A percentile compares a stretch with the other conserved stretches of the same genome.
Evolutionary conservation across 2,113 vertebrate genomes (phyloP).

Genomic region (Petromus typicus): DNA sequence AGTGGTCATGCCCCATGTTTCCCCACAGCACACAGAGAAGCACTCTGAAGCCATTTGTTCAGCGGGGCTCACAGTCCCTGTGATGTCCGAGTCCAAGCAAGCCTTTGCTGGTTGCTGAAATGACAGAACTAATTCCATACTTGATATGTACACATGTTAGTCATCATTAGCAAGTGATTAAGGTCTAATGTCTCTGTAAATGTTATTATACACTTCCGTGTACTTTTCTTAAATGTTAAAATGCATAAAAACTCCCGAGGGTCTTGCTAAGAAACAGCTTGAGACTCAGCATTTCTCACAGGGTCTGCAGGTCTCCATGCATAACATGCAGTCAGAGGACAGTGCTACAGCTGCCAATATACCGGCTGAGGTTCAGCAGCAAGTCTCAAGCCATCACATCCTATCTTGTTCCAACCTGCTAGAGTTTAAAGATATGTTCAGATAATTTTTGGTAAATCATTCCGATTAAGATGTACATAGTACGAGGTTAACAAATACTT

Average conservation of each 20-base stretch:
- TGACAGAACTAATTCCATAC: neutral
- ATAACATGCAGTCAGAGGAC: neutral
- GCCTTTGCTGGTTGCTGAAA: neutral
- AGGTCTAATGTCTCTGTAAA: neutral
- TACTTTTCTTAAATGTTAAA: neutral
- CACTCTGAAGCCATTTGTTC: neutral
- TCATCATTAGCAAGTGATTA: slow-evolving; percentile 5
- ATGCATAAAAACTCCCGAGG: neutral
- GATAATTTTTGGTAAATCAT: neutral
- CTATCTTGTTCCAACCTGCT: neutral
- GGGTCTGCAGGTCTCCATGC: neutral
- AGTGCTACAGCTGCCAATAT: fast-evolving
- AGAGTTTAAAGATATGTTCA: neutral
- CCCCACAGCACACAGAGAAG: neutral
- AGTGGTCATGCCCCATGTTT: neutral
- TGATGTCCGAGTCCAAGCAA: neutral
- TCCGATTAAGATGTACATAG: neutral
- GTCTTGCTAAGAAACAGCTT: neutral
- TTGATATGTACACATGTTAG: neutral
- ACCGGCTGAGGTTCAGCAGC: neutral
- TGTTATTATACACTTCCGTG: neutral
- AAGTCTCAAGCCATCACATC: neutral
- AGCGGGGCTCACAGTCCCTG: neutral
- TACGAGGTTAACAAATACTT: neutral
- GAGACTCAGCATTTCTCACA: neutral